Evolutionary conservation across 2,888 invertebrate species (phyloP).

Genomic region (Molanna angustata): DNA sequence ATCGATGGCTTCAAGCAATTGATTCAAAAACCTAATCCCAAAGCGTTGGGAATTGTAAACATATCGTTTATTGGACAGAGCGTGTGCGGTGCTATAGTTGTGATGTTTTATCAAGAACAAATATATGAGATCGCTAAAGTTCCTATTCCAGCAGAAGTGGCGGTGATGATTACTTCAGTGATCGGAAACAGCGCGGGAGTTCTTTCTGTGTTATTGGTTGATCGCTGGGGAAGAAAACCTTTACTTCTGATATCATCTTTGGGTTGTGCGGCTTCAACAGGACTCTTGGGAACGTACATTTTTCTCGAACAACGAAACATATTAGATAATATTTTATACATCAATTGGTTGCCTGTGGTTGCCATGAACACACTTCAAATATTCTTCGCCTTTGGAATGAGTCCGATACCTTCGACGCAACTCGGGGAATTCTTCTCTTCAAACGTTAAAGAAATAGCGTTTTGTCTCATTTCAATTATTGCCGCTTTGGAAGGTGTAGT

Average conservation of each 20-base stretch:
- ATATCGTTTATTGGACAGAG: conserved; percentile 18
- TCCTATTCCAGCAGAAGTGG: conserved; percentile 20
- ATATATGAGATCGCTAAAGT: conserved; percentile 18
- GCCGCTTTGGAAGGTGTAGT: conserved; percentile 49
- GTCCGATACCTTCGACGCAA: conserved; percentile 25
- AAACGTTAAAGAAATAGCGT: conserved; percentile 23
- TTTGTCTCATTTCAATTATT: conserved; percentile 32
- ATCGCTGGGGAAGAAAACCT: conserved; percentile 28
- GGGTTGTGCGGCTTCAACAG: conserved; percentile 16
- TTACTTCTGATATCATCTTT: conserved; percentile 18
- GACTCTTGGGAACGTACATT: conserved; percentile 13
- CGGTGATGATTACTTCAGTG: conserved; percentile 19
- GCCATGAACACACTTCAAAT: conserved; percentile 13
- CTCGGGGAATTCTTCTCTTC: conserved; percentile 26
- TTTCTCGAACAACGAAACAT: conserved; percentile 6
- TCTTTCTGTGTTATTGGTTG: conserved; percentile 16
- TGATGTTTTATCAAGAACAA: conserved; percentile 25
- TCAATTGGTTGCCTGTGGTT: conserved; percentile 22
- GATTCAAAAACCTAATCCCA: conserved; percentile 21
- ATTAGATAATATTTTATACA: background rate
- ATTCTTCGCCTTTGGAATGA: conserved; percentile 20
- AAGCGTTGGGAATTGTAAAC: conserved; percentile 19
- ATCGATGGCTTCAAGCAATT: conserved; percentile 13
- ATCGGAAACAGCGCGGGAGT: conserved; percentile 16
- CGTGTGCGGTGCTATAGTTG: conserved; percentile 21